Evolutionary conservation across 2,888 invertebrate species (phyloP).

Genomic region (Ochropacha duplaris): DNA sequence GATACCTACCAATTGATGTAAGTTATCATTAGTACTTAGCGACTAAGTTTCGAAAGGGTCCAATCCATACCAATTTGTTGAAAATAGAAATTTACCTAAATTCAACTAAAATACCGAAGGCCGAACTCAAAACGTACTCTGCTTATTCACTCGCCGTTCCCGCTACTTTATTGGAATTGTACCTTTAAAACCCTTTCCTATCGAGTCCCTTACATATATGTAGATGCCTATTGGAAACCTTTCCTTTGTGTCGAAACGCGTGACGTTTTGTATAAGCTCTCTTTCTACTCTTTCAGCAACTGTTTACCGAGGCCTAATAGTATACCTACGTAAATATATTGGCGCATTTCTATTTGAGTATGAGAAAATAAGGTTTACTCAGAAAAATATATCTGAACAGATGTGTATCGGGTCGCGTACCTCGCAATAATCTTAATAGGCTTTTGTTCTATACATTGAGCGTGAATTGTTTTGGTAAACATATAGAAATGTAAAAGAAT

Average conservation of each 20-base stretch:
- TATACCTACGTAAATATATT: slow-evolving; percentile 39
- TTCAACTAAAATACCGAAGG: slow-evolving; percentile 53
- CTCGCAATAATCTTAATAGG: background rate
- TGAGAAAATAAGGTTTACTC: slow-evolving; percentile 24
- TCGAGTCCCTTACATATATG: slow-evolving; percentile 51
- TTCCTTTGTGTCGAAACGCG: slow-evolving; percentile 58
- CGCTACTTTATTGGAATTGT: slow-evolving; percentile 67
- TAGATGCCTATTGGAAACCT: slow-evolving; percentile 61
- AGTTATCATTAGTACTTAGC: no score
- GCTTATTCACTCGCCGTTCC: slow-evolving; percentile 57
- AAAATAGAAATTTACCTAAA: slow-evolving; percentile 67
- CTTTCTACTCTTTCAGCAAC: slow-evolving; percentile 51
- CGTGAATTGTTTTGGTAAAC: background rate
- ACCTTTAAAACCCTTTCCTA: slow-evolving; percentile 66
- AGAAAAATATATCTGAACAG: slow-evolving; percentile 7
- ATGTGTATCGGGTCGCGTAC: background rate
- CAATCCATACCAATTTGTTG: slow-evolving; percentile 63
- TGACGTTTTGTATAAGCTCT: slow-evolving; percentile 55
- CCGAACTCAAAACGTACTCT: slow-evolving; percentile 48
- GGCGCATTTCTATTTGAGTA: slow-evolving; percentile 31
- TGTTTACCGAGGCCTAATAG: slow-evolving; percentile 41
- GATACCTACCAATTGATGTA: slow-evolving; percentile 7
- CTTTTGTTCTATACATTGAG: background rate
- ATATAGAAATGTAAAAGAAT: background rate
- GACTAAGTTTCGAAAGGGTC: slow-evolving; percentile 45